Evolutionary conservation across 2,113 vertebrate species (phyloP).

Genomic region (Tiliqua scincoides): DNA sequence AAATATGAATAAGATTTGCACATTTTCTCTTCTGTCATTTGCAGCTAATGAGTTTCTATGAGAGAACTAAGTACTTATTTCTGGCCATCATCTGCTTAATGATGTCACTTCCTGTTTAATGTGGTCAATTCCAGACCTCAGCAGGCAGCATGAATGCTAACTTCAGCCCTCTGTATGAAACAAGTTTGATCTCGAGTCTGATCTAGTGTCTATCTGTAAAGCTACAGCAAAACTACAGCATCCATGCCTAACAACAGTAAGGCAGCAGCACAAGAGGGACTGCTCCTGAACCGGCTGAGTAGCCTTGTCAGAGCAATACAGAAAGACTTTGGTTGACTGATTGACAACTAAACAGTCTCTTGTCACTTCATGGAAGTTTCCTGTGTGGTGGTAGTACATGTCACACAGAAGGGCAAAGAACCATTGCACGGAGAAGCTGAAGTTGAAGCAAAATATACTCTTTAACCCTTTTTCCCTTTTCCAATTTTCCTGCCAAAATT

Average conservation of each 20-base stretch:
- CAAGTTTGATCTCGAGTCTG: too few species aligned
- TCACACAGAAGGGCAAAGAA: not conserved
- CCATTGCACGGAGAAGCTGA: not conserved
- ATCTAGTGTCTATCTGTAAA: not conserved
- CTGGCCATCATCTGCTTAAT: too few species aligned
- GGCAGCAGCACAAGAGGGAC: not conserved
- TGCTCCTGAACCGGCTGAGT: slow-evolving; percentile 17
- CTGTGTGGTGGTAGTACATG: not conserved
- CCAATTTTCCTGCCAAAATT: not conserved
- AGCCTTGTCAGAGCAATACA: slow-evolving; percentile 1
- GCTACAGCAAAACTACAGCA: not conserved
- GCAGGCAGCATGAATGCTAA: too few species aligned
- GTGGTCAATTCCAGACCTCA: too few species aligned
- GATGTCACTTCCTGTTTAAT: too few species aligned
- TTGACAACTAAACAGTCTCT: not conserved
- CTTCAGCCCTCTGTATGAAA: too few species aligned
- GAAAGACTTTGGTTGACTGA: slow-evolving; percentile 3
- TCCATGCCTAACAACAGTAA: not conserved
- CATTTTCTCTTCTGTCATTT: too few species aligned
- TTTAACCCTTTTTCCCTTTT: not conserved
- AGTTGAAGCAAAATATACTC: not conserved
- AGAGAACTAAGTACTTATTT: too few species aligned
- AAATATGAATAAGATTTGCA: too few species aligned
- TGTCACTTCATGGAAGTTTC: not conserved
- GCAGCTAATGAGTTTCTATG: too few species aligned